Evolutionary conservation across 2,888 invertebrate genomes (phyloP).

Genomic region (Scaptomyza tumidula): DNA sequence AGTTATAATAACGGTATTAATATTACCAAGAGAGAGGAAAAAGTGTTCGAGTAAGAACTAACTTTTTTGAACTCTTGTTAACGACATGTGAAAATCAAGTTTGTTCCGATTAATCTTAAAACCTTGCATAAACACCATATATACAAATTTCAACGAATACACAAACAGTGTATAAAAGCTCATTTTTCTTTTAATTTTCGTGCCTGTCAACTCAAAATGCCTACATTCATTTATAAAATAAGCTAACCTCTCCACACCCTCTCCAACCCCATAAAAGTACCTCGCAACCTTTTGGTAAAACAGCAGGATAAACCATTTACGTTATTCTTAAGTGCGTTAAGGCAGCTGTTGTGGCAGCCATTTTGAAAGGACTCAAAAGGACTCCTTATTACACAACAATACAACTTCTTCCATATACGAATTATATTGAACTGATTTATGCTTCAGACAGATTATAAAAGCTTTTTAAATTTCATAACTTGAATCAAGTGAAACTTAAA

Average conservation of each 20-base stretch:
- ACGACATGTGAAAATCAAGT: no score
- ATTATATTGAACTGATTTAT: background rate
- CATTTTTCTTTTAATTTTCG: conserved; percentile 82
- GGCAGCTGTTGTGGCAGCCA: conserved; percentile 45
- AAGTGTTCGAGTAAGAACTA: no score
- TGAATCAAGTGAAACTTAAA: background rate
- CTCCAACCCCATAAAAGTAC: background rate
- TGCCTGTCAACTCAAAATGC: conserved; percentile 81
- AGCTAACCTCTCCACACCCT: background rate
- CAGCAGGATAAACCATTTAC: conserved; percentile 75
- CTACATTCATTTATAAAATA: conserved; percentile 73
- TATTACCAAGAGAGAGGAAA: no score
- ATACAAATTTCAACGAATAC: background rate
- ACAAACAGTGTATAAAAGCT: conserved; percentile 60
- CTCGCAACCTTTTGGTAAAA: background rate
- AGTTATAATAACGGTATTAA: no score
- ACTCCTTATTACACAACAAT: background rate
- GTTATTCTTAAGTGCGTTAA: conserved; percentile 50
- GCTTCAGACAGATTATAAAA: background rate
- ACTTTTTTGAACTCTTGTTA: no score
- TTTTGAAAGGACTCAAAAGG: conserved; percentile 35
- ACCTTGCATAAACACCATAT: background rate
- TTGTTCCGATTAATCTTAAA: no score
- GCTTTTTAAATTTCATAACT: background rate
- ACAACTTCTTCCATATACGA: background rate